These are phyloP conservation scores for Plestiodon gilberti DNA, from an alignment of 2,113 vertebrate species.

Conservation along the genomic window DNA sequence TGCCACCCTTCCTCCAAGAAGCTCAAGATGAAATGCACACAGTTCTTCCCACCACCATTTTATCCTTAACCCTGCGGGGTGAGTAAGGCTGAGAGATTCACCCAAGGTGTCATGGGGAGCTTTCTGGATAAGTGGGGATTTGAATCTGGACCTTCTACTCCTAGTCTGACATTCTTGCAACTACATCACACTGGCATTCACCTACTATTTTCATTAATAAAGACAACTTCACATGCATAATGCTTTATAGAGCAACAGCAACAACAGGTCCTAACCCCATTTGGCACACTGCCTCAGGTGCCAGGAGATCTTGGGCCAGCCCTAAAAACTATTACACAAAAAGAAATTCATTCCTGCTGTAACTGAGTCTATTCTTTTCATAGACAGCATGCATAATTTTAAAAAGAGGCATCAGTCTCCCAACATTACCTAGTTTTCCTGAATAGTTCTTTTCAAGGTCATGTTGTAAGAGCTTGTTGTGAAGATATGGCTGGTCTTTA, in stretches of 20 bases:
- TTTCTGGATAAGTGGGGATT: no score
- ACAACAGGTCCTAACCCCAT: no score
- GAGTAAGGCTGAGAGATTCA: no score
- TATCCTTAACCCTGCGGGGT: not conserved
- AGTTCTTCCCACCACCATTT: not conserved
- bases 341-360: no score
- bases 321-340: not conserved
- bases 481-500: conserved; percentile 75
- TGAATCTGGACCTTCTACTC: no score
- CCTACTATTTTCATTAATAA: not conserved
- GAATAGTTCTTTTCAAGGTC: conserved; percentile 79
- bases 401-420: not conserved
- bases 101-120: no score
- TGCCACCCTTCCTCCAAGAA: not conserved
- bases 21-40: rapidly evolving
- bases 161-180: not conserved
- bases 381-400: not conserved
- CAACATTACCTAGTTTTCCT: conserved; percentile 76
- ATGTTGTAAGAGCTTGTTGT: conserved; percentile 77
- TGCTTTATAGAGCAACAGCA: not conserved
- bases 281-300: no score
- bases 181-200: not conserved
- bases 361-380: not conserved
- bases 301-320: no score
- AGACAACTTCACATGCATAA: not conserved